Base-by-base conservation (phyloP, 1,140 invertebrate genomes). In the Micrasema minimum region DNA sequence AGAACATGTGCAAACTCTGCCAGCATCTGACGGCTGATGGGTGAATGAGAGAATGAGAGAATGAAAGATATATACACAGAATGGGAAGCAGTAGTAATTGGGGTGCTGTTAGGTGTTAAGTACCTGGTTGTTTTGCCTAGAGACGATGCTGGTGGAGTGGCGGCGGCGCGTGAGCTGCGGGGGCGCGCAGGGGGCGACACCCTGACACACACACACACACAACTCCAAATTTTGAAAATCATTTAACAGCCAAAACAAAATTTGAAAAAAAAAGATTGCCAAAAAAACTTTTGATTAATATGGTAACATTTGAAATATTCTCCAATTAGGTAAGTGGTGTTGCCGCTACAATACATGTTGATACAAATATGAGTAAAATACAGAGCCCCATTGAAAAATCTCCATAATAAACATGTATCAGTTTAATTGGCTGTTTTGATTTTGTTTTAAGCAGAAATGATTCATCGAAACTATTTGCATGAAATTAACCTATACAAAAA, bases 101-200 rank as follows among this genome's bases (percentile, higher is more conserved):
- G 45, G 53, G 35, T 69, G 67, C 62, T 45, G 72, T 66, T 74
- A 66, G 67, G 45, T 66, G 46, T 26, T 62, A 31, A 67, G 77
- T 89, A 88, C 88, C 87, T 89, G 87, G 80, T 86, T 87, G 85
- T 85, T 81, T 72, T 76, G 79, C 80, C 85, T 82, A 77, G 82
- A 84, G 81, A 87, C 82, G 82, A 86, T 87, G 78, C 86, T 87
- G 74, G 87, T 87, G 81, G 90, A 91, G 86, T 92, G 90, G 78
- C 90, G 88, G 79, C 90, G 88, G 80, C 88, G 87, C 76, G 90
- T 90, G 83, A 90, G 87, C 78, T 88, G 88, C 75, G 65, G 66
- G 50, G 79, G 79, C 77, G 79, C 78, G 41, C 43, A 23, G 68
- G 70, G 37, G 66, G 46, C 81, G 77, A 85, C 80, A 73, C 72